A percentile compares a stretch with the other conserved stretches of the same genome.
Conservation (phyloP, 2,797 vertebrate genomes). For the Eutrigla gurnardus region DNA sequence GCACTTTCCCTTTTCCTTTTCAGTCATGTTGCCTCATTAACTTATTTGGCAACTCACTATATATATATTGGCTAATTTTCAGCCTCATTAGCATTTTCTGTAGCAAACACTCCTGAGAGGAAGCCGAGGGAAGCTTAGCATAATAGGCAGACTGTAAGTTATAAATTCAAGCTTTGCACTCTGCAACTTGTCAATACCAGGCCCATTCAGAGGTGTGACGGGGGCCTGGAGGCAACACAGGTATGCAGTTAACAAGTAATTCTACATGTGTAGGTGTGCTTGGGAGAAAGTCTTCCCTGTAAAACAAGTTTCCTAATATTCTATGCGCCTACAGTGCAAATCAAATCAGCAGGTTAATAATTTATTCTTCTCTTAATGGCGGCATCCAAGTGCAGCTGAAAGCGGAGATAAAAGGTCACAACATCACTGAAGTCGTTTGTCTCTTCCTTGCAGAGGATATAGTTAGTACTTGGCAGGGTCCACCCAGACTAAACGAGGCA, state of each 20-base stretch:
- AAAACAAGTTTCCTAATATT: slow-evolving; percentile 16
- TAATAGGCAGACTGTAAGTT: slow-evolving; percentile 31
- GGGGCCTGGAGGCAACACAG: slow-evolving; percentile 39
- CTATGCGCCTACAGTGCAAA: neutral
- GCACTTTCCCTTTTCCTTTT: slow-evolving; percentile 38
- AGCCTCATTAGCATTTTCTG: slow-evolving; percentile 42
- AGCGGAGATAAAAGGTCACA: slow-evolving; percentile 15
- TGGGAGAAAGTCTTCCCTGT: neutral
- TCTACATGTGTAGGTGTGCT: slow-evolving; percentile 33
- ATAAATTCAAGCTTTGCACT: slow-evolving; percentile 37
- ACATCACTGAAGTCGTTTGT: slow-evolving; percentile 5
- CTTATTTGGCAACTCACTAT: slow-evolving; percentile 25
- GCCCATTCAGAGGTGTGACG: slow-evolving; percentile 42
- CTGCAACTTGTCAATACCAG: slow-evolving; percentile 47
- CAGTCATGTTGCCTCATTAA: slow-evolving; percentile 28
- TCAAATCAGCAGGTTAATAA: slow-evolving; percentile 7
- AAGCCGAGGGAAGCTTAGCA: slow-evolving; percentile 16
- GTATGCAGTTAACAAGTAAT: slow-evolving; percentile 52
- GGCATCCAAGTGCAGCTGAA: slow-evolving; percentile 1
- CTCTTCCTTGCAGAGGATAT: slow-evolving; percentile 6
- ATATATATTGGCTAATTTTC: slow-evolving; percentile 39
- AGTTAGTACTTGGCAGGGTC: neutral
- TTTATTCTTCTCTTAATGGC: slow-evolving; percentile 12
- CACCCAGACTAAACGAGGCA: slow-evolving; percentile 21
- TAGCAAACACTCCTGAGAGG: slow-evolving; percentile 17